Evolutionary conservation across 2,797 vertebrate genomes (phyloP).

Genomic region (Dendrocincla tyrannina): DNA sequence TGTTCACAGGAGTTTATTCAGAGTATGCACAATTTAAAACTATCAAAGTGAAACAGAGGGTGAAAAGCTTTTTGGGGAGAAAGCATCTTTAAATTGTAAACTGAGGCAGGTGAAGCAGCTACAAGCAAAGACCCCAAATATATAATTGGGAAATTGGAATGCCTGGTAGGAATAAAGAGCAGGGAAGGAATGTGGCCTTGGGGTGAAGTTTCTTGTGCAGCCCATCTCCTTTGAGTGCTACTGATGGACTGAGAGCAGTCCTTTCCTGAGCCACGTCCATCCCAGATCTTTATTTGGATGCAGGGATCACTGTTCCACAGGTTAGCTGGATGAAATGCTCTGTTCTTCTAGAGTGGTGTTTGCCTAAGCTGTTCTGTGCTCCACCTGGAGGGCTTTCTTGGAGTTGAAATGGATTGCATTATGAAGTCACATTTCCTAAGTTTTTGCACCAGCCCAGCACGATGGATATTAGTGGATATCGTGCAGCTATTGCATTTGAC

Average conservation of each 20-base stretch:
- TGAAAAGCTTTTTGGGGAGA: background rate
- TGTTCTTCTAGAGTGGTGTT: background rate
- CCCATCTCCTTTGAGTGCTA: background rate
- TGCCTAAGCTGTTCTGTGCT: background rate
- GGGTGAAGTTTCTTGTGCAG: background rate
- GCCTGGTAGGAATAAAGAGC: background rate
- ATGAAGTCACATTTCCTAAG: background rate
- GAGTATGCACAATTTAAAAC: background rate
- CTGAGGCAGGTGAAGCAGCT: background rate
- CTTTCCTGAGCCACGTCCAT: background rate
- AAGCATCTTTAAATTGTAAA: background rate
- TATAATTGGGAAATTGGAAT: background rate
- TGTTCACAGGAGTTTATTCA: background rate
- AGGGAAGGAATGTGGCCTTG: background rate
- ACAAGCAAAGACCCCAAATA: background rate
- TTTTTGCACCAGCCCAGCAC: background rate
- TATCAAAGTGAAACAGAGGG: background rate
- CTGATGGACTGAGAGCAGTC: background rate
- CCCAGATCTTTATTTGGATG: background rate
- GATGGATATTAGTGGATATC: background rate
- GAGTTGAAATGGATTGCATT: background rate
- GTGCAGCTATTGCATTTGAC: background rate
- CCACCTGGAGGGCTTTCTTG: background rate
- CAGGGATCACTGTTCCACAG: background rate
- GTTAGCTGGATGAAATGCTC: background rate